Percentiles rank a stretch among this genome's conserved stretches.
These are phyloP conservation scores for Leptinotarsa defecta DNA, from an alignment of 1,140 invertebrate species.

Conservation along the genomic window DNA sequence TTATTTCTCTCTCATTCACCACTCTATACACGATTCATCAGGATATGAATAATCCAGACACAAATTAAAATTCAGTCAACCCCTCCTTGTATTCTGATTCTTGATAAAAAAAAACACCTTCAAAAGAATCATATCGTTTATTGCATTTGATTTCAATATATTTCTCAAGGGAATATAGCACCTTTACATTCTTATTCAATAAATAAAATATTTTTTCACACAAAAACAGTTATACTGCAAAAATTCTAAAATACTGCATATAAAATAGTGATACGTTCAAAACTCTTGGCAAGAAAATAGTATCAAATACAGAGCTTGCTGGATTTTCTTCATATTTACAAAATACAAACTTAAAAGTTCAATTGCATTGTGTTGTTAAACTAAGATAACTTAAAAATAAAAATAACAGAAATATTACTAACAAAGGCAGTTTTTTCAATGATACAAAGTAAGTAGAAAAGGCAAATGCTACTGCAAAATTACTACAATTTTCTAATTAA, in stretches of 20 bases:
- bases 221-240: slow-evolving; percentile 23
- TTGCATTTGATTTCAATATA: not conserved
- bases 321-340: slow-evolving; percentile 9
- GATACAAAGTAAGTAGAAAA: slow-evolving; percentile 21
- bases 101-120: not conserved
- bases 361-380: slow-evolving; percentile 3
- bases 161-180: slow-evolving; percentile 17
- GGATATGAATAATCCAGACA: too few species aligned
- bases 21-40: too few species aligned
- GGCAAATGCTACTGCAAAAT: not conserved
- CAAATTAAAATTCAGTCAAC: too few species aligned
- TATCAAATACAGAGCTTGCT: slow-evolving; percentile 21
- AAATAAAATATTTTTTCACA: slow-evolving; percentile 25
- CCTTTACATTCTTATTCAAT: slow-evolving; percentile 25
- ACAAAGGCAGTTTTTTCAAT: slow-evolving; percentile 1
- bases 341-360: not conserved
- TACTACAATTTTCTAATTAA: slow-evolving; percentile 10
- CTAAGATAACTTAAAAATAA: slow-evolving; percentile 13
- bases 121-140: slow-evolving; percentile 5
- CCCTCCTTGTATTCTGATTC: too few species aligned
- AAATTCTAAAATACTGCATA: slow-evolving; percentile 20
- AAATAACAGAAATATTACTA: not conserved
- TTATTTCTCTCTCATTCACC: too few species aligned
- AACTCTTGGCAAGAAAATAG: slow-evolving; percentile 21
- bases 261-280: slow-evolving; percentile 5